Evolutionary conservation across 2,797 vertebrate species (phyloP).

Genomic region (Choloepus didactylus): DNA sequence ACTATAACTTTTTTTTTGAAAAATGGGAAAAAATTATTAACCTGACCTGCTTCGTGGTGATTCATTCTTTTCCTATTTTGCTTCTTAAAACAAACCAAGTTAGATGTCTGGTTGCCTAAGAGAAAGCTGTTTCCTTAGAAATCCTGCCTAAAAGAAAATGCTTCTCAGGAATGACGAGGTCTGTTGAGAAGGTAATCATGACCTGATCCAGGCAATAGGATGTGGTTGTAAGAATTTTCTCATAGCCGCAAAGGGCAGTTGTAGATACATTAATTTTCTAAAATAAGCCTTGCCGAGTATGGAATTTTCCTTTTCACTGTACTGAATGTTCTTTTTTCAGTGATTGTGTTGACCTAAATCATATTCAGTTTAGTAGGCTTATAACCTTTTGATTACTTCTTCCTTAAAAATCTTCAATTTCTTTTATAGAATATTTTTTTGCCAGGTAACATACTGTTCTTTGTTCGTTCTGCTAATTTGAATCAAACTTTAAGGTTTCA

Average conservation of each 20-base stretch:
- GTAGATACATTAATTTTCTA: slow-evolving; percentile 71
- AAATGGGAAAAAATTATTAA: slow-evolving; percentile 73
- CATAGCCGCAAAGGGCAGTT: slow-evolving; percentile 69
- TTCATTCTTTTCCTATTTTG: slow-evolving; percentile 77
- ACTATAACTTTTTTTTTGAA: slow-evolving; percentile 53
- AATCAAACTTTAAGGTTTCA: slow-evolving; percentile 41
- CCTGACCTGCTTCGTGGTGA: slow-evolving; percentile 64
- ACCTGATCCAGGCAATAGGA: slow-evolving; percentile 41
- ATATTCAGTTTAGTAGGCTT: not conserved
- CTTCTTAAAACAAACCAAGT: slow-evolving; percentile 74
- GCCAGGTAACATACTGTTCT: not conserved
- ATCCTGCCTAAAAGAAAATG: slow-evolving; percentile 70
- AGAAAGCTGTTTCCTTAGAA: slow-evolving; percentile 72
- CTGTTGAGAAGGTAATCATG: slow-evolving; percentile 68
- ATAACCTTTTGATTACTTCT: slow-evolving; percentile 50
- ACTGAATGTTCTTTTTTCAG: slow-evolving; percentile 62
- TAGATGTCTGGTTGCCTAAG: slow-evolving; percentile 64
- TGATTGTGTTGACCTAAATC: slow-evolving; percentile 63
- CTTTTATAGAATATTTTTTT: slow-evolving; percentile 21
- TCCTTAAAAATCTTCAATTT: slow-evolving; percentile 60
- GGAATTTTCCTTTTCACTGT: slow-evolving; percentile 77
- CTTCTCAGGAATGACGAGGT: slow-evolving; percentile 67
- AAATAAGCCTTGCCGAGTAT: slow-evolving; percentile 77
- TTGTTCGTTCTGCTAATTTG: slow-evolving; percentile 48
- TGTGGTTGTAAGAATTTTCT: slow-evolving; percentile 62